phyloP scores from a whole-genome alignment of 2,113 vertebrate genomes.

The Aegypius monachus region DNA sequence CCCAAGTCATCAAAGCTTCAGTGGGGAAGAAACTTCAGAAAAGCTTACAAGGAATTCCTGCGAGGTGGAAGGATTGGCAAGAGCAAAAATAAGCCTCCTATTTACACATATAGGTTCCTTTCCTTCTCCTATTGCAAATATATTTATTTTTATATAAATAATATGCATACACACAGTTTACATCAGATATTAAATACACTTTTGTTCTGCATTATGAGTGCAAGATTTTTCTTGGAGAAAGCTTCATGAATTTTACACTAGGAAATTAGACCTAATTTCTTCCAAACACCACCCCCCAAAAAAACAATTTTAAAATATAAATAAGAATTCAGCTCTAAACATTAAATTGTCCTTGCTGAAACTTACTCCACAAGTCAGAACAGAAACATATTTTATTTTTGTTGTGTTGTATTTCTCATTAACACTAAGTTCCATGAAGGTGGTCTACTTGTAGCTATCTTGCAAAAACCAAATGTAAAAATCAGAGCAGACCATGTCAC shows the following conservation, averaged over 20 bases:
- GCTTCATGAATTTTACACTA: not conserved
- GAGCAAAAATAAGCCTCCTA: not conserved
- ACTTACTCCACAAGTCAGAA: not conserved
- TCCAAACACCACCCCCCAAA: not conserved
- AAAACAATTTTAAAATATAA: not conserved
- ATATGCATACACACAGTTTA: not conserved
- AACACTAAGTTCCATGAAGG: rapidly evolving
- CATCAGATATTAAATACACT: not conserved
- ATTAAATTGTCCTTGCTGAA: not conserved
- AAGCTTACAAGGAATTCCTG: not conserved
- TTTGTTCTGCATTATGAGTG: not conserved
- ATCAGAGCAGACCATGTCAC: not conserved
- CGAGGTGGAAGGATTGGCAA: not conserved
- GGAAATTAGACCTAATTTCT: not conserved
- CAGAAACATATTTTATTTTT: not conserved
- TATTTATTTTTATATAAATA: not conserved
- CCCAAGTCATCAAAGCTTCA: not conserved
- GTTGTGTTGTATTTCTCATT: not conserved
- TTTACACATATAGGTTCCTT: not conserved
- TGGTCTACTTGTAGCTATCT: not conserved
- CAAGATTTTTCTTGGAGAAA: not conserved
- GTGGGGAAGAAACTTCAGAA: not conserved
- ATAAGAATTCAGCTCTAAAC: not conserved
- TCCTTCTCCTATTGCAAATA: not conserved
- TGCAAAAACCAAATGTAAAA: not conserved